Evolutionary conservation across 2,113 vertebrate genomes (phyloP).

Genomic region (Eonycteris spelaea): DNA sequence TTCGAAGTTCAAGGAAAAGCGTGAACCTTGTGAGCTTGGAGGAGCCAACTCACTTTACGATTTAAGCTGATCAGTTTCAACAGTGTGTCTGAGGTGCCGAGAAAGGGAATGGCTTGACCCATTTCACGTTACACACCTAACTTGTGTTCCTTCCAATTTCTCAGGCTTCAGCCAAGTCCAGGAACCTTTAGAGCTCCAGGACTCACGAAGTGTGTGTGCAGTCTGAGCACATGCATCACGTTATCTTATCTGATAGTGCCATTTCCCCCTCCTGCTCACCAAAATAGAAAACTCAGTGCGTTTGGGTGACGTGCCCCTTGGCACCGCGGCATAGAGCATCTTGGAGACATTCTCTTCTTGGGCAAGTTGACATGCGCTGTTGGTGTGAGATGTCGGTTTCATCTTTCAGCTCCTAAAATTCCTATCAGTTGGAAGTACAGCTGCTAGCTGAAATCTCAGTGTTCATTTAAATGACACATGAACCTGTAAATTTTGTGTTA

Average conservation of each 20-base stretch:
- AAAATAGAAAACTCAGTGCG: constrained; percentile 71
- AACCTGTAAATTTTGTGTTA: constrained; percentile 40
- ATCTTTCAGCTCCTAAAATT: constrained; percentile 63
- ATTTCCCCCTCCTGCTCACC: constrained; percentile 48
- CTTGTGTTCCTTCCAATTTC: not conserved
- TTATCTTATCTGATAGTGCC: constrained; percentile 70
- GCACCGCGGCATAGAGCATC: constrained; percentile 13
- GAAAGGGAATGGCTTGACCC: not conserved
- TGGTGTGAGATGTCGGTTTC: constrained; percentile 72
- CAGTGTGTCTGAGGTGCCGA: not conserved
- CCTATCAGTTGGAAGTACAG: constrained; percentile 58
- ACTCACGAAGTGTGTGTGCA: constrained; percentile 28
- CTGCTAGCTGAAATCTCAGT: constrained; percentile 66
- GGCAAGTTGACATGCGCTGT: constrained; percentile 61
- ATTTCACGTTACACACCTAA: not conserved
- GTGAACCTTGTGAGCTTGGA: not conserved
- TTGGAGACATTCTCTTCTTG: constrained; percentile 55
- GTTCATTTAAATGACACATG: constrained; percentile 44
- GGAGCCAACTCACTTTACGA: not conserved
- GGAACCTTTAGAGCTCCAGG: constrained; percentile 18
- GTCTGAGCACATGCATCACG: constrained; percentile 64
- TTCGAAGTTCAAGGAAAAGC: constrained; percentile 25
- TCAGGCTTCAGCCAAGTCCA: not conserved
- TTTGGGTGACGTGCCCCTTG: constrained; percentile 53
- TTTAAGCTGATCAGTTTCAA: not conserved